phyloP scores from a whole-genome alignment of 2,113 vertebrate genomes.

The Erinaceus europaeus region DNA sequence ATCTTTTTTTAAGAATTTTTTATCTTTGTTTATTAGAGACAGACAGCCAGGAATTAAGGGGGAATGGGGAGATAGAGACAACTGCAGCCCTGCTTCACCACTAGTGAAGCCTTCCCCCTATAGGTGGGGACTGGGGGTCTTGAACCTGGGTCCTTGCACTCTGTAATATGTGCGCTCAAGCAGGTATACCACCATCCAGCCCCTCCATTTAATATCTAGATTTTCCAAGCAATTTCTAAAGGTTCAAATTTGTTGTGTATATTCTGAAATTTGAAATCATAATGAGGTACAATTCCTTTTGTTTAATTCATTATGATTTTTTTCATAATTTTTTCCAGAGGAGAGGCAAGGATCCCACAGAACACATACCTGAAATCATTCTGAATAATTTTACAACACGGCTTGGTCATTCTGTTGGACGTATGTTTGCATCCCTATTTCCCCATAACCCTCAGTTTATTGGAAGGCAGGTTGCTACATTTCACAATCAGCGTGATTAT shows the following conservation, averaged over 20 bases:
- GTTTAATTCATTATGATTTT: neutral
- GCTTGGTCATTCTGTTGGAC: conserved; percentile 93
- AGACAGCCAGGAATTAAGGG: too few species aligned
- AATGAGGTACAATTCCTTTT: neutral
- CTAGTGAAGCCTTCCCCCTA: too few species aligned
- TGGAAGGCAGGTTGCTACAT: conserved; percentile 96
- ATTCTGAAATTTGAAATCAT: conserved; percentile 26
- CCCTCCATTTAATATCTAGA: neutral
- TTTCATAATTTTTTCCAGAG: conserved; percentile 82
- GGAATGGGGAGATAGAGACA: too few species aligned
- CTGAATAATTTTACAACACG: conserved; percentile 96
- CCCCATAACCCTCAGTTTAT: conserved; percentile 95
- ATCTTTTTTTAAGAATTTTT: too few species aligned
- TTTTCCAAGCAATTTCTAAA: neutral
- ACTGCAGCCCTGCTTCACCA: too few species aligned
- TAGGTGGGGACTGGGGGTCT: too few species aligned
- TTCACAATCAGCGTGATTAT: conserved; percentile 98
- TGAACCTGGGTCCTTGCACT: too few species aligned
- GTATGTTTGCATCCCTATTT: conserved; percentile 94
- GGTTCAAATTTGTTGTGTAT: neutral
- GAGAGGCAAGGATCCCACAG: conserved; percentile 92
- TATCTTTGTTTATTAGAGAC: too few species aligned
- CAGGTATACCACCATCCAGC: too few species aligned
- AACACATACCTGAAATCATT: conserved; percentile 94
- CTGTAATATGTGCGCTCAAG: too few species aligned